Percentiles rank a stretch among this genome's conserved stretches.
Conservation (phyloP, 23 tunicate species). For the Ciona savignyi region DNA sequence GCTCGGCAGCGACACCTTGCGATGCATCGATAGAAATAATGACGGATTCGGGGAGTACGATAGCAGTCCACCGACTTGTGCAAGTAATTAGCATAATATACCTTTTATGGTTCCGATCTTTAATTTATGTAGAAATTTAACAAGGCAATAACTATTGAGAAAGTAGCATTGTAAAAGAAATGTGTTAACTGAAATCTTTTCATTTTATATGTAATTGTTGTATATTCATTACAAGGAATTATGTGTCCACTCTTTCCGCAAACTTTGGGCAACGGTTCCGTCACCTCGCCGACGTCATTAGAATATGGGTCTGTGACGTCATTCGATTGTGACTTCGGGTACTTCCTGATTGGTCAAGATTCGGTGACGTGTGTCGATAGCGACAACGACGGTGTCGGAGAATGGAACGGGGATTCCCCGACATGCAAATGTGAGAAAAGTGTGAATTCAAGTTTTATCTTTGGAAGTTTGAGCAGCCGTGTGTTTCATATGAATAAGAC, state of each 20-base stretch:
- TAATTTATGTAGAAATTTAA: too few relatives aligned
- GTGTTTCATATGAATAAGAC: too few relatives aligned
- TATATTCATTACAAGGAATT: neutral
- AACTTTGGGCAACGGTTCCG: neutral
- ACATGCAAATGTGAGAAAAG: slow-evolving; percentile 34
- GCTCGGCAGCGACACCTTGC: neutral
- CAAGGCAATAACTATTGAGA: too few relatives aligned
- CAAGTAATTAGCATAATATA: slow-evolving; percentile 5
- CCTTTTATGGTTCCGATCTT: too few relatives aligned
- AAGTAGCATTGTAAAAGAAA: too few relatives aligned
- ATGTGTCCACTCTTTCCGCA: neutral
- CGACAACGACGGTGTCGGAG: slow-evolving; percentile 52
- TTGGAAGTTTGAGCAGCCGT: too few relatives aligned
- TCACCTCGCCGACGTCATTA: neutral
- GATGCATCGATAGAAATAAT: slow-evolving; percentile 9
- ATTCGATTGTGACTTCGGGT: slow-evolving; percentile 35
- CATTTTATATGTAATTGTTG: too few relatives aligned
- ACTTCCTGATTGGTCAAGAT: slow-evolving; percentile 25
- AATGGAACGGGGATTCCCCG: slow-evolving; percentile 31
- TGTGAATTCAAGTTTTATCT: too few relatives aligned
- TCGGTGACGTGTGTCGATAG: slow-evolving; percentile 22
- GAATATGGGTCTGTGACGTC: neutral
- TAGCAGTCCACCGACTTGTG: slow-evolving; percentile 16
- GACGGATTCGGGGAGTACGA: slow-evolving; percentile 23
- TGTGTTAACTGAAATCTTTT: too few relatives aligned